Base-by-base conservation (phyloP, 2,113 vertebrate genomes). In the Gulo gulo region DNA sequence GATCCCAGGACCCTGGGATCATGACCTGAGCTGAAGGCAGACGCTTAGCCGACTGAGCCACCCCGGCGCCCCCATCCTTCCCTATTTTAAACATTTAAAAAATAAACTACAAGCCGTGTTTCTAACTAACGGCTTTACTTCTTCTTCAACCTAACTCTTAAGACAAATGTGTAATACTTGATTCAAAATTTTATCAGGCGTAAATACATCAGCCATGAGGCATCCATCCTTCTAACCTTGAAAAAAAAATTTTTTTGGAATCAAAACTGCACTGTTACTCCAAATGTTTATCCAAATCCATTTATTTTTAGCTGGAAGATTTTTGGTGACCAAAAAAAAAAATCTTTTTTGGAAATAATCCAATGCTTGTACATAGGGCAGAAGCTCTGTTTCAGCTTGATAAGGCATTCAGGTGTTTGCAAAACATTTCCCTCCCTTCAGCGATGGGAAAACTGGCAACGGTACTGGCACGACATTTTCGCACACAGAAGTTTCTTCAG, bases 381-480 rank as follows among this genome's bases (percentile, higher is more conserved):
- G 15, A 34, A 80, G 15, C 52, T 61, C 61, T 94, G 63, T 36
- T 86, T 45, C 7, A 1, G 65, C 80, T 85, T 31, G 81, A 86
- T 94, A 79, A 90, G 86, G 29, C 50, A 5, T 12, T 36, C 80
- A 85, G 79, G 42, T 63, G 50, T 71, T 93, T 79, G 69, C 42
- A 71, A 52, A 94, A 52, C 20, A 71, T 47, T 21, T 79, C 29
- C 42, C 50, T 26, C 21, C 52, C 61, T 34, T 52, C 16, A 0
- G 39, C 2, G 11, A 59, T 0, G 7, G 86, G 39, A 23, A 71
- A 29, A 15, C 13, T 61, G 80, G 42, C 20, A 1, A 6, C 4
- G 0, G 1, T 15, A 0, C 26, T 55, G 23, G 50, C 4, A 0
- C 0, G 8, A 21, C 20, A 9, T 78, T 83, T 45, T 47, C 16